These are phyloP conservation scores for Clarias gariepinus DNA, from an alignment of 2,113 vertebrate species.

Conservation along the genomic window DNA sequence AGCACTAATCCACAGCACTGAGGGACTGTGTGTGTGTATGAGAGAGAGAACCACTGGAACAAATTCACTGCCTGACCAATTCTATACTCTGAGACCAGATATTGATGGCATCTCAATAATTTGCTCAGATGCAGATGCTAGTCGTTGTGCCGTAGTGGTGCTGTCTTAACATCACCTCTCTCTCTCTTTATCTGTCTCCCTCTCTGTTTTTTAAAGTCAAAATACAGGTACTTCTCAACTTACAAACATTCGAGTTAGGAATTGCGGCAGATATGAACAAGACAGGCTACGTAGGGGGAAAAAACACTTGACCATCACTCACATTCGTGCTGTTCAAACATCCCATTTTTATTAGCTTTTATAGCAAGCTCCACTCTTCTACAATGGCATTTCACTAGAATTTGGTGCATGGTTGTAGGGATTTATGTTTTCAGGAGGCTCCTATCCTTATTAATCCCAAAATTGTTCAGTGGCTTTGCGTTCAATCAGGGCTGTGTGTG, in stretches of 20 bases:
- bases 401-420: neutral
- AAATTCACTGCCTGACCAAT: slow-evolving; percentile 4
- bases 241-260: too few species aligned
- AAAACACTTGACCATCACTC: neutral
- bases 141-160: neutral
- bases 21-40: neutral
- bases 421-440: too few species aligned
- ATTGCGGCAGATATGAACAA: too few species aligned
- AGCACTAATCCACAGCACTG: slow-evolving; percentile 38
- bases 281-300: neutral
- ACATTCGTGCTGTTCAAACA: neutral
- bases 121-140: neutral
- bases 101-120: neutral
- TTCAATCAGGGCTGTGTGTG: neutral
- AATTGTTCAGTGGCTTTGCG: neutral
- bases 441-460: neutral
- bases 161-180: neutral
- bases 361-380: neutral
- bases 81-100: neutral
- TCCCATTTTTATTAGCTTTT: neutral
- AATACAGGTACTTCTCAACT: too few species aligned
- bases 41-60: neutral
- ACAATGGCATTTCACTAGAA: neutral
- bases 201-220: neutral
- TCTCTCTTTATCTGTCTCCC: too few species aligned